Percentiles rank a stretch among this genome's conserved stretches.
These are phyloP conservation scores for Tanypteryx hageni DNA, from an alignment of 2,888 invertebrate species.

Conservation along the genomic window DNA sequence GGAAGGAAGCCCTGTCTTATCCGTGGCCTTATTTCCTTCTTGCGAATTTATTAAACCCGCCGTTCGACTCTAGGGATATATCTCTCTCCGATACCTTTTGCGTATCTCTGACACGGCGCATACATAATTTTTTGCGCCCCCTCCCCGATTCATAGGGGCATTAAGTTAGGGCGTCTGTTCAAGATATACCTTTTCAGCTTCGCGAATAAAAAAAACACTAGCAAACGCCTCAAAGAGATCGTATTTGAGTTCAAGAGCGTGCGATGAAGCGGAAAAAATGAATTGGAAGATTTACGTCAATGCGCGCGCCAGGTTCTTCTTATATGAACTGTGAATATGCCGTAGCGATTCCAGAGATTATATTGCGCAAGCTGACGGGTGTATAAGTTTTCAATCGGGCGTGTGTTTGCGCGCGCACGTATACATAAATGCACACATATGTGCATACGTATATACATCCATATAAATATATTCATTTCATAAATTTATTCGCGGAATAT, in stretches of 20 bases:
- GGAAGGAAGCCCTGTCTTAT: not conserved
- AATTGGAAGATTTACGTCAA: slow-evolving; percentile 42
- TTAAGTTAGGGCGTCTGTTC: not conserved
- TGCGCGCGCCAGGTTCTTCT: not conserved
- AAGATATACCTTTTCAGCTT: not conserved
- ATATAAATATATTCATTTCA: not conserved
- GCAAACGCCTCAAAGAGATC: not conserved
- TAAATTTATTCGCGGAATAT: no score
- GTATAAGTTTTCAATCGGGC: not conserved
- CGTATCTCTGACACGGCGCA: not conserved
- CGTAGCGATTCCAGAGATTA: not conserved
- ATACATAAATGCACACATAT: not conserved
- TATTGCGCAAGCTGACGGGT: not conserved
- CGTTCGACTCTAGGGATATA: not conserved
- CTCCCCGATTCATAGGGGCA: not conserved
- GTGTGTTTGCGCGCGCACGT: not conserved
- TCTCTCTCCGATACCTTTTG: not conserved
- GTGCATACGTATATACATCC: not conserved
- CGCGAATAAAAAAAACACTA: not conserved
- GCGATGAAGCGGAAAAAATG: slow-evolving; percentile 30
- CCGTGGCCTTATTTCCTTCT: not conserved
- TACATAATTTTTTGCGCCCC: not conserved
- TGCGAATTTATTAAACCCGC: not conserved
- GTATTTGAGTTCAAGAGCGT: slow-evolving; percentile 1
- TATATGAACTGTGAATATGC: slow-evolving; percentile 7